Conservation (phyloP, 2,797 vertebrate genomes). For the Melanotaenia pygmaea region DNA sequence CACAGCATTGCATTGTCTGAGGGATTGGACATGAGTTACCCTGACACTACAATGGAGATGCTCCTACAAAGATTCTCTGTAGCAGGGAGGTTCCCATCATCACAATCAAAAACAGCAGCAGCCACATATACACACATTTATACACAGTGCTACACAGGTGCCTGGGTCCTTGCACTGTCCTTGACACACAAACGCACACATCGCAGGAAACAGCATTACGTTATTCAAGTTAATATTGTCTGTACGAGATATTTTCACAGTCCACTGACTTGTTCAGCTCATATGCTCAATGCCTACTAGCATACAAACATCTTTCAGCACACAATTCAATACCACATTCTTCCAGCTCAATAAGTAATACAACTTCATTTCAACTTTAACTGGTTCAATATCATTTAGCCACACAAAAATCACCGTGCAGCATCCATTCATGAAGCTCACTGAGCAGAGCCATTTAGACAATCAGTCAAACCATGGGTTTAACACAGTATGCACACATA, state of each 20-base stretch:
- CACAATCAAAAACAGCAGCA: constrained; percentile 42
- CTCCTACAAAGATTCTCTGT: constrained; percentile 65
- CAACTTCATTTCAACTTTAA: constrained; percentile 29
- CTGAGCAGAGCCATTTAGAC: constrained; percentile 37
- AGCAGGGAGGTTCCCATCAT: constrained; percentile 68
- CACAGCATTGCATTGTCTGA: constrained; percentile 72
- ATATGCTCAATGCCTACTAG: neutral
- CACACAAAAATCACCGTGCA: constrained; percentile 43
- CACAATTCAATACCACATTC: constrained; percentile 34
- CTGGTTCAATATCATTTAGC: constrained; percentile 50
- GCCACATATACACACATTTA: constrained; percentile 42
- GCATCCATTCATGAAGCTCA: constrained; percentile 34
- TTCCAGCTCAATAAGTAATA: constrained; percentile 30
- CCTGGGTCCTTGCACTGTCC: constrained; percentile 11
- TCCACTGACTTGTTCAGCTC: constrained; percentile 14
- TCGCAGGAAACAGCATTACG: neutral
- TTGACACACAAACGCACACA: constrained; percentile 33
- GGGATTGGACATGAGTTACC: constrained; percentile 71
- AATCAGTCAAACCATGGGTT: constrained; percentile 27
- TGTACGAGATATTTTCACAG: constrained; percentile 8
- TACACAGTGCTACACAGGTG: constrained; percentile 21
- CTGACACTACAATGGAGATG: constrained; percentile 70
- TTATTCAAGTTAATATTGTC: constrained; percentile 6
- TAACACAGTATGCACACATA: constrained; percentile 28
- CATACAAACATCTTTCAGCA: constrained; percentile 35